Conservation (phyloP, 2,113 vertebrate species). For the Propithecus coquereli region DNA sequence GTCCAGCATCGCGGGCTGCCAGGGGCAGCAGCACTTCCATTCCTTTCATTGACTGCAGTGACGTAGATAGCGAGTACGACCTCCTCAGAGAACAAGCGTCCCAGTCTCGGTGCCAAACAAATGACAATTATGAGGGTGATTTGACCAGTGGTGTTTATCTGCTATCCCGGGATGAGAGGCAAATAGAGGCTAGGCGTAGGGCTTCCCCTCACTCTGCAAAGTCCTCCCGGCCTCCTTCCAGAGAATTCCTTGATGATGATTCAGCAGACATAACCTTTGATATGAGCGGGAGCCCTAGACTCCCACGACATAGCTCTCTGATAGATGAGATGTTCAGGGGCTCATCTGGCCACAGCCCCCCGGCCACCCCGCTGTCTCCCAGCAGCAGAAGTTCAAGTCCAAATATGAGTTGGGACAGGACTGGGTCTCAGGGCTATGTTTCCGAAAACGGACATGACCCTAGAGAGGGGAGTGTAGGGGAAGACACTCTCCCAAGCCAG, state of each 20-base stretch:
- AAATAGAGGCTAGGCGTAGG: constrained; percentile 77
- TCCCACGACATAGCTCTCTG: constrained; percentile 84
- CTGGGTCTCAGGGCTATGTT: constrained; percentile 81
- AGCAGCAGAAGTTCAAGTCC: constrained; percentile 86
- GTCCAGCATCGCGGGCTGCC: constrained; percentile 92
- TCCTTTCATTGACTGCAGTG: constrained; percentile 92
- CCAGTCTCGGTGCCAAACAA: constrained; percentile 86
- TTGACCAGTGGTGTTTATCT: constrained; percentile 79
- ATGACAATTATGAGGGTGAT: constrained; percentile 88
- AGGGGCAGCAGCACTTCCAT: constrained; percentile 89
- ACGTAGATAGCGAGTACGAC: constrained; percentile 91
- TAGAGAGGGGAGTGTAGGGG: constrained; percentile 65
- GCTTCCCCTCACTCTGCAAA: constrained; percentile 82
- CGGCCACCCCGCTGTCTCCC: constrained; percentile 78
- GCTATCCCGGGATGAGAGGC: constrained; percentile 83
- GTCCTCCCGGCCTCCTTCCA: constrained; percentile 79
- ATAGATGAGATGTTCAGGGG: constrained; percentile 82
- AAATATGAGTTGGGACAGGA: constrained; percentile 80
- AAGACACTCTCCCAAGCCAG: constrained; percentile 56
- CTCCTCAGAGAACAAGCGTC: constrained; percentile 83
- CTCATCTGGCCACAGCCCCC: constrained; percentile 80
- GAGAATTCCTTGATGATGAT: constrained; percentile 82
- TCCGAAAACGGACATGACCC: constrained; percentile 86
- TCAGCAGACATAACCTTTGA: constrained; percentile 83
- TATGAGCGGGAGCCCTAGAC: constrained; percentile 79